A percentile compares a stretch with the other conserved stretches of the same genome.
Evolutionary conservation across 2,113 vertebrate species (phyloP).

Genomic region (Bos indicus): DNA sequence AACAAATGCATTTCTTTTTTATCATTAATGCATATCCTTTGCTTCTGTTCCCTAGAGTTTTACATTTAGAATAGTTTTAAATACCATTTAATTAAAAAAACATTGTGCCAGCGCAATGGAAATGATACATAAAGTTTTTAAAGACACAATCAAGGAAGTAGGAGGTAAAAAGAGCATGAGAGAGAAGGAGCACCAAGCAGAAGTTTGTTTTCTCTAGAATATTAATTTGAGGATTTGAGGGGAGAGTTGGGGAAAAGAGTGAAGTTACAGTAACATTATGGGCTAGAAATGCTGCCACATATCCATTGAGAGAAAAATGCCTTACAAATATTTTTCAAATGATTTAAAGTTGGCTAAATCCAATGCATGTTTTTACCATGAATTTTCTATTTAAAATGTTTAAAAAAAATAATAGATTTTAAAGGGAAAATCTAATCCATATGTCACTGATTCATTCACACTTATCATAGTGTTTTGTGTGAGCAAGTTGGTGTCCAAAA

Average conservation of each 20-base stretch:
- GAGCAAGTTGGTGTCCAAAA: constrained; percentile 62
- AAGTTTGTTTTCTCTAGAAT: constrained; percentile 17
- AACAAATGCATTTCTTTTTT: constrained; percentile 26
- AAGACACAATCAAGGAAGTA: not conserved
- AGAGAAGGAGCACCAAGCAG: not conserved
- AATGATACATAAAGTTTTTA: constrained; percentile 24
- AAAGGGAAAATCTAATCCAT: constrained; percentile 70
- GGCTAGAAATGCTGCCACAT: constrained; percentile 42
- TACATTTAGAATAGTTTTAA: constrained; percentile 7
- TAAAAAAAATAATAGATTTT: constrained; percentile 46
- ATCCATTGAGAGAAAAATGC: constrained; percentile 56
- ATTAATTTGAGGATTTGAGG: not conserved
- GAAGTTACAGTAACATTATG: not conserved
- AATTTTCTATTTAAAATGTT: constrained; percentile 63
- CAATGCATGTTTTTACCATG: constrained; percentile 57
- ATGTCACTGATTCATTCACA: constrained; percentile 72
- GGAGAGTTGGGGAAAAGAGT: not conserved
- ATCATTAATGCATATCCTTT: not conserved
- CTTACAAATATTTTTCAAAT: constrained; percentile 66
- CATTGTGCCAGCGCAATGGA: not conserved
- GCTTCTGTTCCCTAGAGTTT: not conserved
- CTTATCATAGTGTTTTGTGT: constrained; percentile 70
- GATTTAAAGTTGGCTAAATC: constrained; percentile 66
- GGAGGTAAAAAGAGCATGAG: not conserved
- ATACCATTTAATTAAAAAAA: constrained; percentile 56